Conservation (phyloP, 2,797 vertebrate species). For the Aldrovandia affinis region DNA sequence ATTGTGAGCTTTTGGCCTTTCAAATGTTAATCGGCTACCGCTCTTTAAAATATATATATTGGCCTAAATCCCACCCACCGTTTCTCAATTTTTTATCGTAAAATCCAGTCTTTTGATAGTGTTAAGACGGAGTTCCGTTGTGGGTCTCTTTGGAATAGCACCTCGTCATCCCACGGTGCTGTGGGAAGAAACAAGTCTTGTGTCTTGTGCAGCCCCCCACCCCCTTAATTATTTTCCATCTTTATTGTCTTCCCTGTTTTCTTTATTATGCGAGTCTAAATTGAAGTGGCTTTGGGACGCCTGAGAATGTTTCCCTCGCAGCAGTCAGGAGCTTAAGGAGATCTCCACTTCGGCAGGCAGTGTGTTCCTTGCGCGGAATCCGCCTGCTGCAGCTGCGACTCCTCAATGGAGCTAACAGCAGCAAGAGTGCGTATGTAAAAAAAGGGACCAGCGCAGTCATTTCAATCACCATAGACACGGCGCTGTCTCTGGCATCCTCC, state of each 20-base stretch:
- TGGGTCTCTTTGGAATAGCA: constrained; percentile 27
- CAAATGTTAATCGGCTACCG: constrained; percentile 57
- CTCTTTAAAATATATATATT: constrained; percentile 39
- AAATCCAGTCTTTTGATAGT: constrained; percentile 57
- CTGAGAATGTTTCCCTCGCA: constrained; percentile 33
- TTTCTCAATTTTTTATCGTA: constrained; percentile 53
- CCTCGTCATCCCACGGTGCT: constrained; percentile 21
- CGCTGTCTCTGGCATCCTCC: constrained; percentile 7
- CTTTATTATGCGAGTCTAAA: constrained; percentile 38
- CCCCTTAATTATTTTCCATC: constrained; percentile 1
- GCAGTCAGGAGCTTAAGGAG: constrained; percentile 38
- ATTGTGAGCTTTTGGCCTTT: constrained; percentile 40
- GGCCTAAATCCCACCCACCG: constrained; percentile 53
- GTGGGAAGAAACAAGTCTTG: constrained; percentile 29
- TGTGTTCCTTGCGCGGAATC: constrained; percentile 32
- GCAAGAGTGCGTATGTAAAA: constrained; percentile 28
- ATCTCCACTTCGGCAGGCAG: constrained; percentile 25
- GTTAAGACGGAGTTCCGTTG: constrained; percentile 42
- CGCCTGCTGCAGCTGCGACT: constrained; percentile 41
- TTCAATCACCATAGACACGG: constrained; percentile 10
- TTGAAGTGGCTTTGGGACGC: constrained; percentile 24
- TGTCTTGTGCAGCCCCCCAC: neutral
- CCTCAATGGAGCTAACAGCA: constrained; percentile 31
- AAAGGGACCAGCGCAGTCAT: constrained; percentile 20
- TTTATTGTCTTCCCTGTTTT: constrained; percentile 21